Evolutionary conservation across 1,140 invertebrate species (phyloP).

Genomic region (Paralvinella palmiformis): DNA sequence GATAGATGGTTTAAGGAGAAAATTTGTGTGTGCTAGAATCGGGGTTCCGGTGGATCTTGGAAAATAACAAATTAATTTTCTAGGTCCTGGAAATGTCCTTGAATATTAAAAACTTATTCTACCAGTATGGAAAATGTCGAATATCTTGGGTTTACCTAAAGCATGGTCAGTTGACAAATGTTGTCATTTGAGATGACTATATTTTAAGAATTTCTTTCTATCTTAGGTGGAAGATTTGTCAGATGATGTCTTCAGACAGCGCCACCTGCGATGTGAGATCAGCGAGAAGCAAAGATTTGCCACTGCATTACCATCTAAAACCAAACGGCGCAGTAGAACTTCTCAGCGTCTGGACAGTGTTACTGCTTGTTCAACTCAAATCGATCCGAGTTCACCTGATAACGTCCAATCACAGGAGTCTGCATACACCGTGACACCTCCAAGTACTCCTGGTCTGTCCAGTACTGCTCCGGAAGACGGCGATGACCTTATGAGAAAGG

Average conservation of each 20-base stretch:
- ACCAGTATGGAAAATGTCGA: background rate
- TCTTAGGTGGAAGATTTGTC: conserved; percentile 68
- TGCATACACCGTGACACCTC: background rate
- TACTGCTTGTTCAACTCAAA: background rate
- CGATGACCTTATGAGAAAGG: background rate
- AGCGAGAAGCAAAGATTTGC: conserved; percentile 73
- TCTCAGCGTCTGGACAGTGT: conserved; percentile 40
- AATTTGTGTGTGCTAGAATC: background rate
- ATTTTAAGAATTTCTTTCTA: conserved; percentile 32
- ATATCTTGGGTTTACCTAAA: background rate
- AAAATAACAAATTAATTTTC: too few relatives aligned
- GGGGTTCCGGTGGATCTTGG: background rate
- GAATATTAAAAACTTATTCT: too few relatives aligned
- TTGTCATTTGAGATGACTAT: background rate
- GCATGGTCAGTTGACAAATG: background rate
- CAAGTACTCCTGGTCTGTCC: conserved; percentile 3
- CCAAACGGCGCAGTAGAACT: conserved; percentile 9
- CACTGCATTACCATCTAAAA: conserved; percentile 53
- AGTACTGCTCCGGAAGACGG: background rate
- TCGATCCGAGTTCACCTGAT: background rate
- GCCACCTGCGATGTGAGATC: conserved; percentile 70
- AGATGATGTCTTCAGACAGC: conserved; percentile 61
- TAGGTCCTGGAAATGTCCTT: too few relatives aligned
- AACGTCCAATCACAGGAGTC: background rate
- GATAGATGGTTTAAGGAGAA: background rate